Conservation (phyloP, 2,797 vertebrate genomes). For the Acipenser oxyrinchus region DNA sequence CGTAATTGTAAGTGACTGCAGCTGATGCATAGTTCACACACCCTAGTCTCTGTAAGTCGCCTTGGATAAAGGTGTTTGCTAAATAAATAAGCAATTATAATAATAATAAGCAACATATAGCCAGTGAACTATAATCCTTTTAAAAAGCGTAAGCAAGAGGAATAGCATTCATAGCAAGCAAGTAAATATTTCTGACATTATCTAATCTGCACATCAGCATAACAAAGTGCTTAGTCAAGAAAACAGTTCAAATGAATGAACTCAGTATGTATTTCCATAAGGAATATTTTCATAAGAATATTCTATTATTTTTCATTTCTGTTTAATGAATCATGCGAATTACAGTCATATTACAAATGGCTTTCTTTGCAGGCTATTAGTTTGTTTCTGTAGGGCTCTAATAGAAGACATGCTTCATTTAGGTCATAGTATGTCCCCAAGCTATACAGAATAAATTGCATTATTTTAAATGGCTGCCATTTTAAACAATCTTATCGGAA, state of each 20-base stretch:
- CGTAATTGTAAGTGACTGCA: too few relatives aligned
- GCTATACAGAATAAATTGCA: constrained; percentile 87
- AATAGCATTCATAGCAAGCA: constrained; percentile 51
- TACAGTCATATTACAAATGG: constrained; percentile 98
- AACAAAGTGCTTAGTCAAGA: constrained; percentile 83
- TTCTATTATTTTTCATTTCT: constrained; percentile 93
- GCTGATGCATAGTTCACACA: too few relatives aligned
- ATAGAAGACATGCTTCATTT: constrained; percentile 94
- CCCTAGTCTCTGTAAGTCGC: too few relatives aligned
- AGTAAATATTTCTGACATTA: constrained; percentile 39
- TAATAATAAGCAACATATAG: constrained; percentile 49
- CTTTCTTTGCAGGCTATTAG: constrained; percentile 96
- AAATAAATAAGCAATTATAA: constrained; percentile 29
- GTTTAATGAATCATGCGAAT: constrained; percentile 99
- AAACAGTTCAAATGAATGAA: constrained; percentile 81
- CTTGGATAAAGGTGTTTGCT: too few relatives aligned
- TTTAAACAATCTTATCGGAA: constrained; percentile 73
- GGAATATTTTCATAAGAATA: constrained; percentile 79
- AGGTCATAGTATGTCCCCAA: constrained; percentile 75
- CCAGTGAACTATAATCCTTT: constrained; percentile 32
- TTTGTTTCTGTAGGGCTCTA: constrained; percentile 99
- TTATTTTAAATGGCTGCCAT: constrained; percentile 88
- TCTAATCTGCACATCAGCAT: constrained; percentile 66
- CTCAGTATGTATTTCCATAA: constrained; percentile 76
- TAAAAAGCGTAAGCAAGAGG: constrained; percentile 36